These are phyloP conservation scores for Malthinus flaveolus DNA, from an alignment of 2,888 invertebrate species.

Conservation along the genomic window DNA sequence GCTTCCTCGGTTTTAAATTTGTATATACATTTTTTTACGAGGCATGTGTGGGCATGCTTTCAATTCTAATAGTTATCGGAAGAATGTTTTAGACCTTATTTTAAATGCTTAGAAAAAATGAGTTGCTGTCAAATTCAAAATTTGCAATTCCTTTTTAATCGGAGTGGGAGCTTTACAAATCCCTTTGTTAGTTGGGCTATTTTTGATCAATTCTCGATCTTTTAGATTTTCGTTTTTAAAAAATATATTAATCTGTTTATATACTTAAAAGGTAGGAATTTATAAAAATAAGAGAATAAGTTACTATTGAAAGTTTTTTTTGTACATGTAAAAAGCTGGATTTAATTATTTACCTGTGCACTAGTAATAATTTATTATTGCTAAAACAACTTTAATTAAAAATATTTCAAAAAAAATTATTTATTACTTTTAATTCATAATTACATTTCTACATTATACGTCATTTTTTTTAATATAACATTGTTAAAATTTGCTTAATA, in stretches of 20 bases:
- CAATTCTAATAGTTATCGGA: background rate
- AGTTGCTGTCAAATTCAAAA: background rate
- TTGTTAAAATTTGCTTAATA: too few species aligned
- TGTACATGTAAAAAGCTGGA: background rate
- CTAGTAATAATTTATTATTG: background rate
- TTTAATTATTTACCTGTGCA: background rate
- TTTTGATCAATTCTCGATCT: background rate
- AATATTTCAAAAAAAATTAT: too few species aligned
- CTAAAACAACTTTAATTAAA: background rate
- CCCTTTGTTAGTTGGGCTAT: background rate
- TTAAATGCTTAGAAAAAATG: background rate
- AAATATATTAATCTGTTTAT: constrained; percentile 4
- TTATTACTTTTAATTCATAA: too few species aligned
- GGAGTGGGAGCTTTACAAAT: background rate
- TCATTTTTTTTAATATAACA: background rate
- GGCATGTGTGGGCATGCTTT: background rate
- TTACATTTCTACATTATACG: background rate
- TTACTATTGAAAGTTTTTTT: background rate
- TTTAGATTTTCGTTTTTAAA: background rate
- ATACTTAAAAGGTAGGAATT: background rate
- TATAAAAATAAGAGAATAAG: background rate
- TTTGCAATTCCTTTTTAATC: background rate
- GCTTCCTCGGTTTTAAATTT: background rate
- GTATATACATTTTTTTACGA: constrained; percentile 5
- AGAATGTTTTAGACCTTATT: background rate